Percentiles rank a stretch among this genome's conserved stretches.
These are phyloP conservation scores for Lamellibrachia luymesi DNA, from an alignment of 1,140 invertebrate species.

Conservation along the genomic window DNA sequence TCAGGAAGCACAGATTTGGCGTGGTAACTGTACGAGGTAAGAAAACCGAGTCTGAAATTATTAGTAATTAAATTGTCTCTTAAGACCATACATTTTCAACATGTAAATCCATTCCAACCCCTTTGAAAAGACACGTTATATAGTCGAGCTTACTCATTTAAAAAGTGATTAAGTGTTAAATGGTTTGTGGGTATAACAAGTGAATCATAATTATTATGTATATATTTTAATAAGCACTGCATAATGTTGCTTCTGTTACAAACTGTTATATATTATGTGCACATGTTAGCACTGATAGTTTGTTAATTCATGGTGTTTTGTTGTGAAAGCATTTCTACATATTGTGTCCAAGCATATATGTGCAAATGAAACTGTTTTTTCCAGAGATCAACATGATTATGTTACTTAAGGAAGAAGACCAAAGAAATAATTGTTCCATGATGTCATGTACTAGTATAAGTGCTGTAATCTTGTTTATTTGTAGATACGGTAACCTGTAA, in stretches of 20 bases:
- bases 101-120: not conserved
- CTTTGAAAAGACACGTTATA: no score
- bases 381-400: not conserved
- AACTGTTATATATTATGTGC: not conserved
- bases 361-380: not conserved
- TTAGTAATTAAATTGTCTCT: not conserved
- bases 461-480: not conserved
- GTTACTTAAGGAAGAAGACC: not conserved
- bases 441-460: not conserved
- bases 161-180: not conserved
- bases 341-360: not conserved
- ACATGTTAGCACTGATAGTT: not conserved
- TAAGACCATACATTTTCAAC: not conserved
- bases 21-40: slow-evolving; percentile 36
- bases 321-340: not conserved
- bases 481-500: not conserved
- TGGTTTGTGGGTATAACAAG: not conserved
- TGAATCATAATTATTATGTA: not conserved
- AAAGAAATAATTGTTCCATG: not conserved
- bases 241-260: not conserved
- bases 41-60: not conserved
- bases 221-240: not conserved
- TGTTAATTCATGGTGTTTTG: not conserved
- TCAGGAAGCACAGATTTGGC: not conserved
- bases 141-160: not conserved